Evolutionary conservation across 2,797 vertebrate species (phyloP).

Genomic region (Mus minutoides): DNA sequence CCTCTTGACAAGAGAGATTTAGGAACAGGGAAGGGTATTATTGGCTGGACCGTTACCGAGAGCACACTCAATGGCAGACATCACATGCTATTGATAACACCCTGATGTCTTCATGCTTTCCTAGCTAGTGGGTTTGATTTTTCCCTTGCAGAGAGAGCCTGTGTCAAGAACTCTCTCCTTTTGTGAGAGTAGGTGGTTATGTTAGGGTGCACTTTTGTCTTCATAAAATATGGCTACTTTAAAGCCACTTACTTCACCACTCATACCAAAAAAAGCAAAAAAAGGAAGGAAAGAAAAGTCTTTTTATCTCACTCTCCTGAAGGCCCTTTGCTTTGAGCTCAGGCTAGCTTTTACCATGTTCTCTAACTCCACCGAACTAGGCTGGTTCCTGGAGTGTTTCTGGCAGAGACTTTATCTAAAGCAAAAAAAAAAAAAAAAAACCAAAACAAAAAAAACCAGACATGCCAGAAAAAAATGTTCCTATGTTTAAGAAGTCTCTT

Average conservation of each 20-base stretch:
- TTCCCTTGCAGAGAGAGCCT: conserved; percentile 74
- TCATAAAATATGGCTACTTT: conserved; percentile 82
- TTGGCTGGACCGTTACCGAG: neutral
- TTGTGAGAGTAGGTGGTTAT: conserved; percentile 65
- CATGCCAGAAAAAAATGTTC: neutral
- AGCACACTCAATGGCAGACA: conserved; percentile 47
- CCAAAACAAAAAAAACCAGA: no score
- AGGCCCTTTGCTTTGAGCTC: conserved; percentile 79
- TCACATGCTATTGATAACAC: conserved; percentile 69
- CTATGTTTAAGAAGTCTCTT: neutral
- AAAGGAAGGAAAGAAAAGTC: conserved; percentile 8
- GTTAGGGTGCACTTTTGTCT: conserved; percentile 81
- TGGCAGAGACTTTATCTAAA: neutral
- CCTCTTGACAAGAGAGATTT: conserved; percentile 65
- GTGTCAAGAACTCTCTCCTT: conserved; percentile 77
- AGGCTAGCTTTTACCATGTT: conserved; percentile 78
- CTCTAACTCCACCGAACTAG: conserved; percentile 76
- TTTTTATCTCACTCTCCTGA: conserved; percentile 79
- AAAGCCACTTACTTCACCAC: conserved; percentile 82
- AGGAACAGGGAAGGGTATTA: conserved; percentile 10
- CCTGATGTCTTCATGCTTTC: conserved; percentile 71
- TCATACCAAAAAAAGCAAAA: conserved; percentile 75
- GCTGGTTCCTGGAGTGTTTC: conserved; percentile 41
- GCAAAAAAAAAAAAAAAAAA: no score
- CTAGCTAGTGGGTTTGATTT: conserved; percentile 76